These are phyloP conservation scores for Drosophila affinis DNA, from an alignment of 2,888 invertebrate genomes.

Conservation along the genomic window DNA sequence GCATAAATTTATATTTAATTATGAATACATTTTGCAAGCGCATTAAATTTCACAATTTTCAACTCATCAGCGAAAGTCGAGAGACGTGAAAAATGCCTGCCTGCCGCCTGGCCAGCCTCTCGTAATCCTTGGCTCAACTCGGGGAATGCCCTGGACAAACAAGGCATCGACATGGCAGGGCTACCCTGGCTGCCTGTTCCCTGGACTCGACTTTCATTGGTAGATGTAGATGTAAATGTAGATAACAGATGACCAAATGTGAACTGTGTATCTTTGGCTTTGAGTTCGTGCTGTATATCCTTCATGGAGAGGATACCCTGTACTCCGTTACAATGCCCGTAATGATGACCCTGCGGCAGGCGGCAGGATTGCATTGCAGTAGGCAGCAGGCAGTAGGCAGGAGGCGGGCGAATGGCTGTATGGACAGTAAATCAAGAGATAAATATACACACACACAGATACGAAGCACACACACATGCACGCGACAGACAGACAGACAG, in stretches of 20 bases:
- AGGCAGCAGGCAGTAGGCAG: constrained; percentile 1
- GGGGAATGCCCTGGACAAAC: constrained; percentile 6
- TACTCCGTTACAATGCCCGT: constrained; percentile 17
- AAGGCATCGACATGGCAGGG: background rate
- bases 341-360: constrained; percentile 26
- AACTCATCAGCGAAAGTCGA: constrained; percentile 57
- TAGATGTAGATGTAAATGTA: too few relatives aligned
- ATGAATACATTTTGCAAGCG: constrained; percentile 77
- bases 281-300: background rate
- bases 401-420: constrained; percentile 2
- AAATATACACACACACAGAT: constrained; percentile 45
- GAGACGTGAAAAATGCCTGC: background rate
- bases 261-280: background rate
- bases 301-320: constrained; percentile 4
- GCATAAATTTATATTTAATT: constrained; percentile 79
- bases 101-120: too few relatives aligned
- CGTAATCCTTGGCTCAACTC: background rate
- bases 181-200: background rate
- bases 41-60: constrained; percentile 70
- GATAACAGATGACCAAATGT: too few relatives aligned
- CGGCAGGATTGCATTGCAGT: background rate
- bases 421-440: constrained; percentile 73
- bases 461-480: constrained; percentile 2
- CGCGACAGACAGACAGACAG: background rate
- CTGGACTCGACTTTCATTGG: background rate